These are phyloP conservation scores for Ellobius talpinus DNA, from an alignment of 2,113 vertebrate species.

Conservation along the genomic window DNA sequence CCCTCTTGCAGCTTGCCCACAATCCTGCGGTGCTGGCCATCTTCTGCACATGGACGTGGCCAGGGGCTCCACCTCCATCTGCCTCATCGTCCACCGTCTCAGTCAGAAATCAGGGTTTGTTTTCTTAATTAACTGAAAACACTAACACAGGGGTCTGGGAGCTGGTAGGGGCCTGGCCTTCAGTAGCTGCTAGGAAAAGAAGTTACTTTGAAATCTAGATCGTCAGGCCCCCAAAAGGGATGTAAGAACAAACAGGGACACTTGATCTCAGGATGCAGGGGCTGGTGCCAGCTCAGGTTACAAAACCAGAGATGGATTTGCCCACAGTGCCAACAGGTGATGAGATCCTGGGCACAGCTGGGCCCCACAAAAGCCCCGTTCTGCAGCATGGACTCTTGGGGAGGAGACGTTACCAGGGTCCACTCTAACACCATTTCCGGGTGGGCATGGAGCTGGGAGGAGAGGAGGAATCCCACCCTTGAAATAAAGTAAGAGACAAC, in stretches of 20 bases:
- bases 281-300: conserved; percentile 74
- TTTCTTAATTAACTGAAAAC: conserved; percentile 87
- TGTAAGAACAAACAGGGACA: conserved; percentile 84
- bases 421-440: background rate
- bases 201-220: conserved; percentile 80
- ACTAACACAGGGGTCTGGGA: conserved; percentile 83
- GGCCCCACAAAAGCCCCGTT: background rate
- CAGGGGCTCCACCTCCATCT: background rate
- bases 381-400: background rate
- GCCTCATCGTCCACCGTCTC: conserved; percentile 59
- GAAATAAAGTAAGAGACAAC: conserved; percentile 2
- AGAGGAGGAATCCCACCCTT: background rate
- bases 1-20: background rate
- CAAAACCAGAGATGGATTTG: conserved; percentile 57
- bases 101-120: conserved; percentile 81
- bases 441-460: background rate
- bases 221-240: conserved; percentile 45
- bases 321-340: conserved; percentile 41
- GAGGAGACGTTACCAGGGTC: background rate
- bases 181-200: conserved; percentile 78
- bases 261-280: conserved; percentile 52
- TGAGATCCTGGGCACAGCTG: background rate
- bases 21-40: background rate
- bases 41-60: background rate
- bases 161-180: conserved; percentile 77